These are phyloP conservation scores for Hycleus cichorii DNA, from an alignment of 1,140 invertebrate genomes.

Conservation along the genomic window DNA sequence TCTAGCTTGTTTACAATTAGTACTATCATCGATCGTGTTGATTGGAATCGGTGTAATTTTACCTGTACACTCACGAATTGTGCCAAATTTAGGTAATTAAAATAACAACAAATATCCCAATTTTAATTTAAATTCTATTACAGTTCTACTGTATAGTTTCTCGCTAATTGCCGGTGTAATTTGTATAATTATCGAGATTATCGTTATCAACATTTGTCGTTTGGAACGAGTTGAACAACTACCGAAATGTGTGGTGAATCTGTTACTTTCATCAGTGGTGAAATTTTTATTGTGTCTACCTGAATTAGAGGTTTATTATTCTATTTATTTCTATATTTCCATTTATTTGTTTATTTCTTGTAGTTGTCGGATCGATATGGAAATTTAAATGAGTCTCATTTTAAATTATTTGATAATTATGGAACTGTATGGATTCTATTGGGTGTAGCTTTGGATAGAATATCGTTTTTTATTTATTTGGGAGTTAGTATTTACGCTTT, in stretches of 20 bases:
- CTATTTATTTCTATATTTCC: neutral
- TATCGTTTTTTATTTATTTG: conserved; percentile 23
- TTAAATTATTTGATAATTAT: conserved; percentile 19
- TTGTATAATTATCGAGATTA: conserved; percentile 25
- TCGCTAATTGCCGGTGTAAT: conserved; percentile 23
- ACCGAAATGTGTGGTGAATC: conserved; percentile 23
- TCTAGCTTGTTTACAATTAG: conserved; percentile 28
- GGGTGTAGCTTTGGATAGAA: conserved; percentile 30
- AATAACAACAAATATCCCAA: neutral
- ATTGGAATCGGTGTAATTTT: conserved; percentile 25
- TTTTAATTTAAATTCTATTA: neutral
- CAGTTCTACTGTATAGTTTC: conserved; percentile 31
- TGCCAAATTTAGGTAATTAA: conserved; percentile 34
- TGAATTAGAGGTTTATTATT: conserved; percentile 15
- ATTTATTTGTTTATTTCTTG: conserved; percentile 5
- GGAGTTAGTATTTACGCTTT: neutral
- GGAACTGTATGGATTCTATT: conserved; percentile 30
- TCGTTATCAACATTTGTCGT: conserved; percentile 32
- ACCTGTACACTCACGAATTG: conserved; percentile 25
- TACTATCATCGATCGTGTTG: conserved; percentile 28
- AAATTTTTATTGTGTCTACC: conserved; percentile 27
- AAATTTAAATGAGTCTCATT: conserved; percentile 20
- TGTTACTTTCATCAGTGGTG: conserved; percentile 25
- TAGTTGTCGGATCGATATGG: conserved; percentile 31
- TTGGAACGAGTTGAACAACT: conserved; percentile 22